Base-by-base conservation (phyloP, 2,797 vertebrate genomes). In the Myotis pilosus region DNA sequence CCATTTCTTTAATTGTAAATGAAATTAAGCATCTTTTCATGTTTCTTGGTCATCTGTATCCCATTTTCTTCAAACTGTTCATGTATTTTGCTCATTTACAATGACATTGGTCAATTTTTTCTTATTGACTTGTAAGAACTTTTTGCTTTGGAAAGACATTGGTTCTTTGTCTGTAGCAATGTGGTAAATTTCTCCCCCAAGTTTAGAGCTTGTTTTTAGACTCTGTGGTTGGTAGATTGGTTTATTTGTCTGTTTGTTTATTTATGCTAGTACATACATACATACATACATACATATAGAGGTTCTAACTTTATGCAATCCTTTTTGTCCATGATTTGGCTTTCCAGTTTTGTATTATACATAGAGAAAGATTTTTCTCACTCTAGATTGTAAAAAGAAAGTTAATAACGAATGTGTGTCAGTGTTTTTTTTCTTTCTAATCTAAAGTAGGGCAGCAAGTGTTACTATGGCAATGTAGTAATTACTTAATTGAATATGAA, bases 401-500 rank as follows among this genome's bases (percentile, higher is more conserved):
- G 33, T 93, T 90, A 92, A 89, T 55, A 88, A 83, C 33, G n/a
- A 95, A 38, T 80, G 19, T 83, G 74, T 78, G 68, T 92, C 93
- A 89, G 92, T 90, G 53, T 22, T 57, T 91, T 76, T 92, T 68
- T 44, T 55, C n/a, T 74, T 82, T 57, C 62, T 89, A 87, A 92
- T 80, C 91, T 95, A 89, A 94, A 93, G 89, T 64, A 80, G 94
- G 75, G 81, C 81, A 96, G 89, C 85, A 72, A 92, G 62, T 88
- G 86, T 96, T 95, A 92, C 88, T 92, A 53, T 94, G 80, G 87
- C 49, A 74, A 80, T 91, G 49, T 53, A 80, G 66, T 95, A 95
- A 97, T 96, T 93, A 89, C 82, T 95, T 96, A 96, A 95, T 96
- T 95, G 91, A 95, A 97, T 92, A 96, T 93, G 93, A 93, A 95